Conservation (phyloP, 2,113 vertebrate species). For the Ahaetulla prasina region DNA sequence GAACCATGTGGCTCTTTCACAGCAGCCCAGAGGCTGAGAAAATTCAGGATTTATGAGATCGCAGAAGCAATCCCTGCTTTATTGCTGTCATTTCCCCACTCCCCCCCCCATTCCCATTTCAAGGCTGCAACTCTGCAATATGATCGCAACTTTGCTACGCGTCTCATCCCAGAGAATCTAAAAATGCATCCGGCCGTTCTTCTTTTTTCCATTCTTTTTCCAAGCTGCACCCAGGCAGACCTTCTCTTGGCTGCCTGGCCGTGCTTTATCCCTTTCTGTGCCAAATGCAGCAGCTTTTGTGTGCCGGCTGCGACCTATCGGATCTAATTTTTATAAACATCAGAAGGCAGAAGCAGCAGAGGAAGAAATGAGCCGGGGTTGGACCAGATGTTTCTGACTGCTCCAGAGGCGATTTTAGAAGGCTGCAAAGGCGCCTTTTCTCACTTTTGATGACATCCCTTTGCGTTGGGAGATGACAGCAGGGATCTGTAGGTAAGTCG, state of each 20-base stretch:
- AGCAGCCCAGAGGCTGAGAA: not conserved
- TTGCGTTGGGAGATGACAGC: too few relatives aligned
- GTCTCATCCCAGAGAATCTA: not conserved
- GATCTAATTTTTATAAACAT: conserved; percentile 7
- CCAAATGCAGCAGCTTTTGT: not conserved
- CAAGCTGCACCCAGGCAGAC: not conserved
- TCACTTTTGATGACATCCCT: not conserved
- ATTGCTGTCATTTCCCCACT: too few relatives aligned
- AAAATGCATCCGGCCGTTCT: not conserved
- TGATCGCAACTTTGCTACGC: not conserved
- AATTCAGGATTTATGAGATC: too few relatives aligned
- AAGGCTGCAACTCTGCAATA: not conserved
- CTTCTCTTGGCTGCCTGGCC: not conserved
- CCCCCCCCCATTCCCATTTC: too few relatives aligned
- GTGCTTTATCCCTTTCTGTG: not conserved
- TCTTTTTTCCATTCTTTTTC: not conserved
- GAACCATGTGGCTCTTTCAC: not conserved
- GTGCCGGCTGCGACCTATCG: not conserved
- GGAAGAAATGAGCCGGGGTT: not conserved
- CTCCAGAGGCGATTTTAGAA: not conserved
- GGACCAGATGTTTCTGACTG: not conserved
- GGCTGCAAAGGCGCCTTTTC: too few relatives aligned
- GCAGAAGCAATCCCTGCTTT: not conserved
- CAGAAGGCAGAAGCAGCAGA: too few relatives aligned
- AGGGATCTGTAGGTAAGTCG: not conserved